These are phyloP conservation scores for Pasiphila rectangulata DNA, from an alignment of 2,888 invertebrate species.

Conservation along the genomic window DNA sequence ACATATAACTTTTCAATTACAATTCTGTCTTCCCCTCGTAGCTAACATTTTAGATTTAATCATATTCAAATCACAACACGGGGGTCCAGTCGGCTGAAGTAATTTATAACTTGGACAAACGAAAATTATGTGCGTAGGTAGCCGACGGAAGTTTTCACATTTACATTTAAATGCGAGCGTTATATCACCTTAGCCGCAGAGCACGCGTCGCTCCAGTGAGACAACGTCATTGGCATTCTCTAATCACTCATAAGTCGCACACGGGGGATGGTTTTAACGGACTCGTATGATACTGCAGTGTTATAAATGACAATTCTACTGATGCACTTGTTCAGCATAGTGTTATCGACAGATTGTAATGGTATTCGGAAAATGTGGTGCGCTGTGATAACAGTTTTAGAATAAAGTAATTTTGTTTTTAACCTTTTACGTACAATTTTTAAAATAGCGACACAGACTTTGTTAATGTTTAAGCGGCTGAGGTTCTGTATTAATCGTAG, in stretches of 20 bases:
- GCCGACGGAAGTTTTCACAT: constrained; percentile 67
- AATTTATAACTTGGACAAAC: constrained; percentile 66
- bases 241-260: background rate
- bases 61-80: constrained; percentile 57
- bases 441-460: no score
- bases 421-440: no score
- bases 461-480: no score
- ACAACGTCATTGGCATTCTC: background rate
- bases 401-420: no score
- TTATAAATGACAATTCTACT: no score
- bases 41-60: constrained; percentile 57
- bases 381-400: no score
- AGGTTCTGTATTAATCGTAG: no score
- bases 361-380: no score
- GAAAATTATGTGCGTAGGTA: constrained; percentile 68
- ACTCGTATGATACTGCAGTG: no score
- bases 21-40: constrained; percentile 34
- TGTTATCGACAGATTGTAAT: no score
- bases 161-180: constrained; percentile 72
- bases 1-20: constrained; percentile 35
- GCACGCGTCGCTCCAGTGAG: background rate
- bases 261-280: background rate
- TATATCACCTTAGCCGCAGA: constrained; percentile 60
- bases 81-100: constrained; percentile 44
- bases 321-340: no score